Base-by-base conservation (phyloP, 2,888 invertebrate genomes). In the Cyclophora punctaria region DNA sequence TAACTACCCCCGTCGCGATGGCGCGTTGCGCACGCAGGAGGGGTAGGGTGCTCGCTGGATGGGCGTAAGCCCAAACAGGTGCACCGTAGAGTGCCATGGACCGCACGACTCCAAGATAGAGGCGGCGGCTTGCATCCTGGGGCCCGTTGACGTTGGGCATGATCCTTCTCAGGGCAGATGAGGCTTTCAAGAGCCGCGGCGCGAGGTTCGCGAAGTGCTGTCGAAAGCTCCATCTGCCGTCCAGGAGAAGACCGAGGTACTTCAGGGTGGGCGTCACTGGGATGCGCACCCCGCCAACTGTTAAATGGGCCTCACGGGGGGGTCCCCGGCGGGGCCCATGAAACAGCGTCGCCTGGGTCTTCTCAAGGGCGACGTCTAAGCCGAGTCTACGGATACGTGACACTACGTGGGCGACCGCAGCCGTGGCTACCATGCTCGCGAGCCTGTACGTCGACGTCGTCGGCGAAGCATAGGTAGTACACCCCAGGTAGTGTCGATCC, bases 231-330 rank as follows among this genome's bases (percentile, higher is more conserved):
- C 53, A 56, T 2, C 48, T 6, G 35, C 52, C 44, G 7, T 60
- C 56, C n/a, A 57, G 41, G 0, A 48, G 4, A 5, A 60, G 54
- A 0, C 58, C 58, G 7, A 59, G 49, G 4, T 58, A 54, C 33
- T 55, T 48, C n/a, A 55, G 44, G 1, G 48, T 33, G 3, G 52
- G 4, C 44, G 7, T 20, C 3, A 59, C 52, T 0, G 4, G 4
- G 5, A 37, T 37, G 4, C 37, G 4, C 5, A 5, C 5, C 37
- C 37, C 37, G 37, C 37, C 37, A 5, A 37, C 5, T 37, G 5
- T 37, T 4, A 37, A 2, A 5, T 37, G 37, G 37, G 37, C 5
- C 4, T 37, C 37, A 5, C 4, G 37, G 5, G 37, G 37, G 4
- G 37, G 37, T 5, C 4, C 37, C 5, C 5, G 4, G 4, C 37